Base-by-base conservation (phyloP, 2,113 vertebrate species). In the Neodontobutis hainanensis region DNA sequence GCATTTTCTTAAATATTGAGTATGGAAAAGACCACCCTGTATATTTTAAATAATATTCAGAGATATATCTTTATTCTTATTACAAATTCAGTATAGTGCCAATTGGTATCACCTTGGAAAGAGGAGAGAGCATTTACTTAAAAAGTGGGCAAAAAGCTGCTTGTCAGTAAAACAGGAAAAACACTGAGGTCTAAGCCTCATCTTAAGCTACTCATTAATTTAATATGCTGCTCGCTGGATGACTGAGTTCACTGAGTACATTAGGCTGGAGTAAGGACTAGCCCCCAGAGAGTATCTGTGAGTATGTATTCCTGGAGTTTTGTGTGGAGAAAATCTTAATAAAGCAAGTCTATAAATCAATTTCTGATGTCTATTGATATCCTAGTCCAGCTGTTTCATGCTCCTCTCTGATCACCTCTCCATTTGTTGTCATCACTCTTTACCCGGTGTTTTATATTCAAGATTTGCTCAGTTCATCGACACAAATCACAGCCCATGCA, bases 151-250 rank as follows among this genome's bases (percentile, higher is more conserved):
- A 72, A 61, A n/a, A n/a, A 62, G 27, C 55, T 44, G 63, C n/a
- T 59, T 73, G 47, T 73, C 35, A 57, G 10, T 78, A 63, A 70
- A 66, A 79, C 78, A 36, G 27, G 27, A 70, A 55, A 70, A 66
- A 46, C 35, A 48, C 38, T 65, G 58, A 61, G 59, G 71, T 80
- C 81, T 70, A 71, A 45, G 69, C 15, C 74, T 47, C 34, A 58
- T 58, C 40, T 44, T 49, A 68, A 85, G 59, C 78, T 83, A 70
- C 82, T 75, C 76, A 84, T 91, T 86, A 76, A 83, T 85, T 88
- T 77, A 82, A 77, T 73, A 57, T 61, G 64, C 46, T 75, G 65
- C 78, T 78, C 63, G 70, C 72, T 73, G 75, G 58, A 67, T 78
- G 78, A 63, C 67, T 5, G 46, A 32, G 81, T 82, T 86, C 77